phyloP scores from a whole-genome alignment of 1,140 invertebrate genomes.

The Euschistus heros region DNA sequence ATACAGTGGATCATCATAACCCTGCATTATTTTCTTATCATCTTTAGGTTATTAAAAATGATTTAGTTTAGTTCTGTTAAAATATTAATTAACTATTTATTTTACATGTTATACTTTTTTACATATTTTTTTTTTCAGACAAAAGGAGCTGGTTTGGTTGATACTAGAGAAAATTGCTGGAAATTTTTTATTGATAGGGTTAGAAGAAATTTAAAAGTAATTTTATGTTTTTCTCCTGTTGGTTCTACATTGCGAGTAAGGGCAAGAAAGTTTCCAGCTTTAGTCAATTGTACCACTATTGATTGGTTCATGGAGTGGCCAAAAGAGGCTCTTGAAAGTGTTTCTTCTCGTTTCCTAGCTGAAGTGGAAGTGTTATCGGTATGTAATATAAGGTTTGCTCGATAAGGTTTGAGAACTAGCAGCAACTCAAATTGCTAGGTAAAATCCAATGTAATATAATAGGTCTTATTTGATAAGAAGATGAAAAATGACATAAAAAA shows the following conservation, averaged over 20 bases:
- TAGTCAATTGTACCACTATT: conserved; percentile 87
- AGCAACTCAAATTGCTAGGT: too few relatives aligned
- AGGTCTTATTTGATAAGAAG: too few relatives aligned
- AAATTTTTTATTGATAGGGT: conserved; percentile 89
- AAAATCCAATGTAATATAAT: too few relatives aligned
- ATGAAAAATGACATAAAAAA: too few relatives aligned
- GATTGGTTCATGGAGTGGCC: conserved; percentile 98
- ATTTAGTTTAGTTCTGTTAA: too few relatives aligned
- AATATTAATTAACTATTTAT: too few relatives aligned
- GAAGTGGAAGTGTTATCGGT: conserved; percentile 61
- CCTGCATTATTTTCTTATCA: too few relatives aligned
- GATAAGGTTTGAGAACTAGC: too few relatives aligned
- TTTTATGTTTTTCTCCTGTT: conserved; percentile 87
- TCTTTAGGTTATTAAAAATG: too few relatives aligned
- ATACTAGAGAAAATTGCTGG: conserved; percentile 90
- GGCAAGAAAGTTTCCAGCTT: conserved; percentile 82
- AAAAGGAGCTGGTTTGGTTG: conserved; percentile 66
- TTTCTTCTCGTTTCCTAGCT: conserved; percentile 69
- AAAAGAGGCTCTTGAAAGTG: conserved; percentile 76
- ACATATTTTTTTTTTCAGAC: conserved; percentile 34
- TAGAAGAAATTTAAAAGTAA: conserved; percentile 58
- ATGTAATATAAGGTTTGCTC: too few relatives aligned
- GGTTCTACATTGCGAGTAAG: conserved; percentile 73
- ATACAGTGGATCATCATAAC: too few relatives aligned
- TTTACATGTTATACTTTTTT: too few relatives aligned